Conservation (phyloP, 2,888 invertebrate species). For the Hirtodrosophila duncani region DNA sequence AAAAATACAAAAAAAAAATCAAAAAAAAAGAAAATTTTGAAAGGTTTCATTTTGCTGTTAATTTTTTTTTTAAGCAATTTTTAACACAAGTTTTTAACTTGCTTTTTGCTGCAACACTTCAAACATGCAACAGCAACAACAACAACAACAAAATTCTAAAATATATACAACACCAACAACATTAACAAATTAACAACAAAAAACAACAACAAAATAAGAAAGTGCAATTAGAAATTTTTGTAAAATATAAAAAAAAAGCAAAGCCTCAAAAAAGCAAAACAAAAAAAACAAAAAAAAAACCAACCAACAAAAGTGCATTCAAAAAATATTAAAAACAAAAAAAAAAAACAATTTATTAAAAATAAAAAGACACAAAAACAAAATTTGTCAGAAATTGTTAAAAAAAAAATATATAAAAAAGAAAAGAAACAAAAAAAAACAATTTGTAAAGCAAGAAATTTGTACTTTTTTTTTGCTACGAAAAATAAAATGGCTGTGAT, state of each 20-base stretch:
- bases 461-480: conserved; percentile 63
- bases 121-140: background rate
- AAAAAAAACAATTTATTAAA: conserved; percentile 16
- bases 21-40: background rate
- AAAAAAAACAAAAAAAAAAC: conserved; percentile 13
- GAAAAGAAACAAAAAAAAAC: conserved; percentile 31
- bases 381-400: too few species aligned
- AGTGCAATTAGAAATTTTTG: conserved; percentile 70
- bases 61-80: background rate
- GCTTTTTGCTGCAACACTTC: background rate
- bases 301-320: conserved; percentile 60
- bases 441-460: conserved; percentile 19
- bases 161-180: conserved; percentile 24
- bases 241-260: conserved; percentile 56
- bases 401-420: conserved; percentile 14
- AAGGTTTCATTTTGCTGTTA: conserved; percentile 9
- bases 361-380: conserved; percentile 32
- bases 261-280: conserved; percentile 42
- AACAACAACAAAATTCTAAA: conserved; percentile 16
- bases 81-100: background rate
- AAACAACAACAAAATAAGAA: conserved; percentile 43
- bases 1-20: background rate
- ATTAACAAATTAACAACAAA: conserved; percentile 15
- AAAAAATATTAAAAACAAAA: conserved; percentile 34
- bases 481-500: conserved; percentile 73